Conservation (phyloP, 2,797 vertebrate species). For the Brotula barbata region DNA sequence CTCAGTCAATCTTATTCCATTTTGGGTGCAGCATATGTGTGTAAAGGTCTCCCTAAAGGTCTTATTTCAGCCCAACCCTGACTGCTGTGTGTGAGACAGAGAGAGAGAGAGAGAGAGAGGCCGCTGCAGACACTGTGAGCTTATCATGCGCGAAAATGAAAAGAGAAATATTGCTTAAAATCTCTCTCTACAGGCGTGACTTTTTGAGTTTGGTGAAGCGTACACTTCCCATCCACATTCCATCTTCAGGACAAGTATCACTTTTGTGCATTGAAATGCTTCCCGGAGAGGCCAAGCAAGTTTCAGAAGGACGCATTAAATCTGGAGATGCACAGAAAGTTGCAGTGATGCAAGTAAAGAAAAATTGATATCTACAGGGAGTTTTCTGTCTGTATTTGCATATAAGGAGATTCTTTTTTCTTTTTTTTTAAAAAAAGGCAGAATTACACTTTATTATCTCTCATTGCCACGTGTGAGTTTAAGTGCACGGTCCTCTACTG, state of each 20-base stretch:
- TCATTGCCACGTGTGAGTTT: neutral
- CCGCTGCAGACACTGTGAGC: neutral
- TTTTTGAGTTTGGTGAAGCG: neutral
- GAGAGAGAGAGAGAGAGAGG: neutral
- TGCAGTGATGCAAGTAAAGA: neutral
- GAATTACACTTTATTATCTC: neutral
- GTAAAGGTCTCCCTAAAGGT: no score
- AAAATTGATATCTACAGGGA: neutral
- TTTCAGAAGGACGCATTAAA: conserved; percentile 8
- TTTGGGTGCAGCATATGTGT: no score
- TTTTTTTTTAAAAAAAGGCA: neutral
- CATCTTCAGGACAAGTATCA: neutral
- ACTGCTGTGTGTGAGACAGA: neutral
- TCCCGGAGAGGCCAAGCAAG: neutral
- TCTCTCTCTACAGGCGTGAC: neutral
- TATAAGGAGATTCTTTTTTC: neutral
- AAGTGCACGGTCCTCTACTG: conserved; percentile 45
- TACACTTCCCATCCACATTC: conserved; percentile 13
- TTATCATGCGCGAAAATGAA: neutral
- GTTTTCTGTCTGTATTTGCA: neutral
- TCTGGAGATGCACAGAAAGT: neutral
- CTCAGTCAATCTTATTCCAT: no score
- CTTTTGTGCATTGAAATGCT: conserved; percentile 16
- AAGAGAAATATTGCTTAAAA: neutral
- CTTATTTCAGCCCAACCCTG: no score